A percentile compares a stretch with the other conserved stretches of the same genome.
phyloP scores from a whole-genome alignment of 2,888 invertebrate species.

The Diarsia rubi region DNA sequence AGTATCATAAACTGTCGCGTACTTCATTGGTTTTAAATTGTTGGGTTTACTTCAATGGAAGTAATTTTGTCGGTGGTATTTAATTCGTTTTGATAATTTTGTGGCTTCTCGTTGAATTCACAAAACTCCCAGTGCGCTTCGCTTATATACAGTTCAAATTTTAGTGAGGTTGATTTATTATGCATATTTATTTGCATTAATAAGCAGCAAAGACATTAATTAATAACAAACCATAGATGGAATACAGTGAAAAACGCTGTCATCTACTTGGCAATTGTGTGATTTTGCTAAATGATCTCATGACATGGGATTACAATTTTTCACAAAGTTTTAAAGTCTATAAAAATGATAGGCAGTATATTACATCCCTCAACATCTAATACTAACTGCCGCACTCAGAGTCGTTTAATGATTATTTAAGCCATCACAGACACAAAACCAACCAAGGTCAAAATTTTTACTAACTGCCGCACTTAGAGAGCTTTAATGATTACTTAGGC shows the following conservation, averaged over 20 bases:
- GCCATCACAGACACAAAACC: too few species aligned
- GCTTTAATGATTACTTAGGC: too few species aligned
- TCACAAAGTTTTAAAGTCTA: not conserved
- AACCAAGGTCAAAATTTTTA: too few species aligned
- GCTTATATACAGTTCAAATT: not conserved
- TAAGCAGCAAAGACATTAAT: not conserved
- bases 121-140: not conserved
- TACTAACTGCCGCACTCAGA: not conserved
- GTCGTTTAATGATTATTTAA: too few species aligned
- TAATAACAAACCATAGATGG: not conserved
- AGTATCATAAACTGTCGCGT: slow-evolving; percentile 20
- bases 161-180: not conserved
- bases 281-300: not conserved
- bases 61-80: slow-evolving; percentile 22
- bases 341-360: not conserved
- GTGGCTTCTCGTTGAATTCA: slow-evolving; percentile 5
- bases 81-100: slow-evolving; percentile 32
- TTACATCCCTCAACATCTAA: not conserved
- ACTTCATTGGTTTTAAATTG: slow-evolving; percentile 36
- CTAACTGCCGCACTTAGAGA: too few species aligned
- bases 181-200: not conserved
- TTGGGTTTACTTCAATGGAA: slow-evolving; percentile 34
- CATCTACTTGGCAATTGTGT: not conserved
- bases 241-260: not conserved
- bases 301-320: not conserved